Conservation (phyloP, 1,140 invertebrate genomes). For the Oncopodura yosiiana region DNA sequence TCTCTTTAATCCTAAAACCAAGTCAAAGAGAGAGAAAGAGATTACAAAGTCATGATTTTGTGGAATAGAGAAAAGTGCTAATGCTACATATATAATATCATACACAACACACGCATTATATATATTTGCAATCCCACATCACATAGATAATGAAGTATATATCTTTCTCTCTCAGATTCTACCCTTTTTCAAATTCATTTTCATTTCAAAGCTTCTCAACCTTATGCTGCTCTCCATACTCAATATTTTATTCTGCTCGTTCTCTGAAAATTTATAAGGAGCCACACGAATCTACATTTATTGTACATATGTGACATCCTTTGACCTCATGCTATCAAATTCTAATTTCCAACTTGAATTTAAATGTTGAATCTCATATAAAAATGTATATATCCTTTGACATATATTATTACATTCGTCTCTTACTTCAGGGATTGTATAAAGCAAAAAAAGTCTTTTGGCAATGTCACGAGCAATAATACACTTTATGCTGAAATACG, state of each 20-base stretch:
- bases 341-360: background rate
- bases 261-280: background rate
- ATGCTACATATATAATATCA: background rate
- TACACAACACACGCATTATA: background rate
- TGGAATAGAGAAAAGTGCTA: background rate
- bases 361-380: too few relatives aligned
- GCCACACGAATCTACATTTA: background rate
- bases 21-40: background rate
- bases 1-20: too few relatives aligned
- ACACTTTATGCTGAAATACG: too few relatives aligned
- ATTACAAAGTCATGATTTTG: background rate
- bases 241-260: too few relatives aligned
- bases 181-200: background rate
- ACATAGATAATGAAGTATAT: too few relatives aligned
- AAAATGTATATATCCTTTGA: too few relatives aligned
- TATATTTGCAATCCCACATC: constrained; percentile 1
- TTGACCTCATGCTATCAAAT: background rate
- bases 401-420: too few relatives aligned
- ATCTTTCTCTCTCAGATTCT: background rate
- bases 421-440: too few relatives aligned
- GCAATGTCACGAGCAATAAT: too few relatives aligned
- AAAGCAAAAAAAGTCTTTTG: too few relatives aligned
- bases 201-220: background rate
- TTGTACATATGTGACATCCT: background rate
- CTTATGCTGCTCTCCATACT: too few relatives aligned